Evolutionary conservation across 1,140 invertebrate species (phyloP).

Genomic region (Caerostris extrusa): DNA sequence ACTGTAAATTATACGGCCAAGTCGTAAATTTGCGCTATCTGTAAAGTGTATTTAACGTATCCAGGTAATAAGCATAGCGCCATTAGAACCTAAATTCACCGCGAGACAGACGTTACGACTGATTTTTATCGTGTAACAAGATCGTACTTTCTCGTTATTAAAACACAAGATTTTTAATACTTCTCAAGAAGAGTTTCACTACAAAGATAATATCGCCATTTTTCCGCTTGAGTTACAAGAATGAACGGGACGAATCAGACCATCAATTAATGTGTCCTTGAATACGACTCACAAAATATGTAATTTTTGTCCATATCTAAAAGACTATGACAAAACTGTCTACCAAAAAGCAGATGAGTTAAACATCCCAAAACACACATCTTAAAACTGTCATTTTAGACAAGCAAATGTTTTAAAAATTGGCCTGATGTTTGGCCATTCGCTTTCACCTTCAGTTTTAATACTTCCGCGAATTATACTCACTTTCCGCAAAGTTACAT

Average conservation of each 20-base stretch:
- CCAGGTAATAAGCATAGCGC: neutral
- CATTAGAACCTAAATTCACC: neutral
- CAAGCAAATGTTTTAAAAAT: too few species aligned
- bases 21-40: constrained; percentile 39
- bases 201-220: neutral
- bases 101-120: neutral
- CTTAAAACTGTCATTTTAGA: too few species aligned
- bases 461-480: constrained; percentile 40
- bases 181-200: neutral
- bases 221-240: neutral
- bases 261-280: neutral
- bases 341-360: too few species aligned
- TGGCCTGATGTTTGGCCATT: neutral
- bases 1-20: constrained; percentile 31
- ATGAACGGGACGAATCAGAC: neutral
- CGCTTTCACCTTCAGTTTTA: neutral
- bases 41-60: neutral
- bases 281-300: neutral
- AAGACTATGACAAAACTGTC: neutral
- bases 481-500: neutral
- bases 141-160: neutral
- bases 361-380: too few species aligned
- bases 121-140: constrained; percentile 9
- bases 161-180: constrained; percentile 15
- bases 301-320: neutral